Base-by-base conservation (phyloP, 2,888 invertebrate genomes). In the Agonum fuliginosum region DNA sequence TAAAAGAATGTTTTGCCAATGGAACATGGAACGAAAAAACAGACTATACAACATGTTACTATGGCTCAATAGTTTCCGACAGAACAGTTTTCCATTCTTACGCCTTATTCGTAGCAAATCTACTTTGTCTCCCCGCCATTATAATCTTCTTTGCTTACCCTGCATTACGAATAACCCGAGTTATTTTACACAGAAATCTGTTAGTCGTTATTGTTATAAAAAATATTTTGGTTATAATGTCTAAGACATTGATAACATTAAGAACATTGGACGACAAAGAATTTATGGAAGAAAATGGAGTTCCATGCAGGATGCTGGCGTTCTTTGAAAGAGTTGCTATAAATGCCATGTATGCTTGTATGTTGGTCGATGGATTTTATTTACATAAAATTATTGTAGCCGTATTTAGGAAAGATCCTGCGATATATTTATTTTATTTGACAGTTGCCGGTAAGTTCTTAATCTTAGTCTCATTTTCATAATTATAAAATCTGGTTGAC, bases 331-430 rank as follows among this genome's bases (percentile, higher is more conserved):
- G 89, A 48, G 82, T 89, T 0, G 87, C 90, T 0, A 89, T 88
- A 2, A 91, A 91, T 81, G 86, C 87, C 0, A 92, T 93, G 51
- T 94, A 92, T 82, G 89, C 91, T 1, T 92, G 91, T 83, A 93
- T 93, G 93, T 85, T 93, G 54, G 86, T 91, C 0, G 92, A 92
- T 82, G 92, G 91, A 0, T 85, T 91, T 37, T 92, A 91, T 83
- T 83, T 94, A 2, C 93, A 93, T 82, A 89, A 92, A 58, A 87
- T 91, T 14, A 91, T 94, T 27, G 93, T 91, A 0, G 89, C 91
- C 17, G 89, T 92, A 0, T 93, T 93, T 82, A 88, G 83, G 0
- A 81, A 88, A 48, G 90, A 91, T 75, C 85, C 90, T 6, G 89
- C 88, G 12, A 86, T 91, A 14, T 84, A 82, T 3, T 84, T 86